phyloP scores from a whole-genome alignment of 2,888 invertebrate species.

The Apodemia mormo region DNA sequence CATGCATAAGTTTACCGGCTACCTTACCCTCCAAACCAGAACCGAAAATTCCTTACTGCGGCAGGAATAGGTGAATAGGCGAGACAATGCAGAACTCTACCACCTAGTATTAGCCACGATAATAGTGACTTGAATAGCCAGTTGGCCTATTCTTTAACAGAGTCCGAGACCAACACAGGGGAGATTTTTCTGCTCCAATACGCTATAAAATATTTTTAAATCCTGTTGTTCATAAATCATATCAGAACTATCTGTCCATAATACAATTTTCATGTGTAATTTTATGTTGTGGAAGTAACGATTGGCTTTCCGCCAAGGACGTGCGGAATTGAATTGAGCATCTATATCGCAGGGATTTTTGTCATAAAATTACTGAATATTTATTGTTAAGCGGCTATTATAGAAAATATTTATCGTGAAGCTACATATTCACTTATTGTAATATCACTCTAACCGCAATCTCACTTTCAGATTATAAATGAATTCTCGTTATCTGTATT shows the following conservation, averaged over 20 bases:
- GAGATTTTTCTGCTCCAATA: no score
- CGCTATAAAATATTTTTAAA: neutral
- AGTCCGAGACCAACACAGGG: no score
- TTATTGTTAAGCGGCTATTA: slow-evolving; percentile 2
- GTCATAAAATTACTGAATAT: neutral
- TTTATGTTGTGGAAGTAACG: slow-evolving; percentile 26
- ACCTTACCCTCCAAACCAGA: no score
- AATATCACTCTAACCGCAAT: neutral
- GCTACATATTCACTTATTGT: neutral
- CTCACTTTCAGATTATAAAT: neutral
- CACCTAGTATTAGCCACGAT: no score
- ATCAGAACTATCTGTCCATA: slow-evolving; percentile 6
- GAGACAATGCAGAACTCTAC: no score
- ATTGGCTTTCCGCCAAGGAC: slow-evolving; percentile 29
- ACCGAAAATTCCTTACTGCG: no score
- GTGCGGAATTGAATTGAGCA: slow-evolving; percentile 18
- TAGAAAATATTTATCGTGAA: neutral
- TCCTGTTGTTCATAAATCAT: neutral
- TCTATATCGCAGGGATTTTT: slow-evolving; percentile 10
- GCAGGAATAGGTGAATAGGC: no score
- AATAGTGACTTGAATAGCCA: no score
- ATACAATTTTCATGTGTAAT: slow-evolving; percentile 24
- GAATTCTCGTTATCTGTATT: neutral
- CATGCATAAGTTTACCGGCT: no score
- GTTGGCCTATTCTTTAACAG: no score